phyloP scores from a whole-genome alignment of 2,113 vertebrate genomes.

The Syngnathus scovelli region DNA sequence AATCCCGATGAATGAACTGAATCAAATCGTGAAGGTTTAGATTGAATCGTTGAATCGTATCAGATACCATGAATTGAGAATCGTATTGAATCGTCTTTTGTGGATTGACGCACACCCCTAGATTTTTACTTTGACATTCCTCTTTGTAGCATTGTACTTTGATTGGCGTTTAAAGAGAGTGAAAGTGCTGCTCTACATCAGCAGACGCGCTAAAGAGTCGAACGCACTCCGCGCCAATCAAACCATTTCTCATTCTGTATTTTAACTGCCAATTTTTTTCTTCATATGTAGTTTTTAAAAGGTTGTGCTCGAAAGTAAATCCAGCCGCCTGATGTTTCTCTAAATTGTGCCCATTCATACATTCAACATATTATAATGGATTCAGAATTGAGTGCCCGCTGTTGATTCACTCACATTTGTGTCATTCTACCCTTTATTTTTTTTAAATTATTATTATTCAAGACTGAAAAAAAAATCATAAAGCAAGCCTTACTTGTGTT shows the following conservation, averaged over 20 bases:
- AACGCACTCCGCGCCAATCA: not conserved
- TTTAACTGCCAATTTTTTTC: not conserved
- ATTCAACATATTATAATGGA: slow-evolving; percentile 18
- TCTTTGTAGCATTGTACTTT: too few relatives aligned
- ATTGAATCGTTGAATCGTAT: too few relatives aligned
- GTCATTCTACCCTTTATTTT: slow-evolving; percentile 14
- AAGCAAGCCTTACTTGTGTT: slow-evolving; percentile 12
- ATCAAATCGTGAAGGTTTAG: too few relatives aligned
- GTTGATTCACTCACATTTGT: slow-evolving; percentile 4
- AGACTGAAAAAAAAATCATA: slow-evolving; percentile 36
- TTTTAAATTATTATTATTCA: slow-evolving; percentile 5
- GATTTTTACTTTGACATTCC: too few relatives aligned
- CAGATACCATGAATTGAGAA: too few relatives aligned
- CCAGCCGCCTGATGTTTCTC: slow-evolving; percentile 26
- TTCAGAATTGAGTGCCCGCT: slow-evolving; percentile 5
- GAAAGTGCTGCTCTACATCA: not conserved
- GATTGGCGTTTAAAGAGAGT: too few relatives aligned
- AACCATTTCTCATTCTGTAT: not conserved
- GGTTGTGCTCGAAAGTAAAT: slow-evolving; percentile 6
- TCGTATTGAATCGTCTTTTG: too few relatives aligned
- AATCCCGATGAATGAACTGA: too few relatives aligned
- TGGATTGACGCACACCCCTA: too few relatives aligned
- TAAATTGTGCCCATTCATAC: slow-evolving; percentile 33
- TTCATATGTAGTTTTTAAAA: not conserved
- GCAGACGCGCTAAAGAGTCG: not conserved